A percentile compares a stretch with the other conserved stretches of the same genome.
These are phyloP conservation scores for Anolis apletophallus DNA, from an alignment of 2,797 vertebrate species.

Conservation along the genomic window DNA sequence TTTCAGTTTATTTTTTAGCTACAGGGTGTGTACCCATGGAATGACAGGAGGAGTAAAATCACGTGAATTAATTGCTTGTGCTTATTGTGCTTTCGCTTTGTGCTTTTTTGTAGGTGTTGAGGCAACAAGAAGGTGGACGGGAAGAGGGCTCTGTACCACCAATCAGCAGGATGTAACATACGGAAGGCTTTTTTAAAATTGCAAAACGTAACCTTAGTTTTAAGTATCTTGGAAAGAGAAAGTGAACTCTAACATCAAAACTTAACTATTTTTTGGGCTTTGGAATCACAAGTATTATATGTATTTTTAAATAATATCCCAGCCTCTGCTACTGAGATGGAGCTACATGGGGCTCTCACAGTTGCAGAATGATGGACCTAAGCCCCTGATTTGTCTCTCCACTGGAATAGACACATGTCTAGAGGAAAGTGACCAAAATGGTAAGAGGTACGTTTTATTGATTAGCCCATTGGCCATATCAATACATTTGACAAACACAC, in stretches of 20 bases:
- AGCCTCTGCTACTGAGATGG: neutral
- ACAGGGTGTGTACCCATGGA: neutral
- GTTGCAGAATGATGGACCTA: neutral
- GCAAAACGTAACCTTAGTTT: neutral
- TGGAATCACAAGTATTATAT: neutral
- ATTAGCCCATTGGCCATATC: too few relatives aligned
- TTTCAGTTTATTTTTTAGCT: neutral
- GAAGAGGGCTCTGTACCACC: neutral
- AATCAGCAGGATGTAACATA: neutral
- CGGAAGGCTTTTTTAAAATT: neutral
- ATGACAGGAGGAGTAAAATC: neutral
- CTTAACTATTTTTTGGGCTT: neutral
- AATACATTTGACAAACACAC: too few relatives aligned
- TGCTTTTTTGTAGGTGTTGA: neutral
- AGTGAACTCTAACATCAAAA: neutral
- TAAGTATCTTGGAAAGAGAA: neutral
- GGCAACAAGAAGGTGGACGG: neutral
- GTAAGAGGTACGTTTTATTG: too few relatives aligned
- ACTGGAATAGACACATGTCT: neutral
- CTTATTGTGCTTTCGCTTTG: neutral
- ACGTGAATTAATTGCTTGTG: neutral
- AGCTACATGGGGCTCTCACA: neutral
- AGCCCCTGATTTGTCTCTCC: neutral
- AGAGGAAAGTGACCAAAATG: too few relatives aligned
- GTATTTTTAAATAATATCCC: neutral